A percentile compares a stretch with the other conserved stretches of the same genome.
Conservation (phyloP, 2,797 vertebrate species). For the Thripadectes ignobilis region DNA sequence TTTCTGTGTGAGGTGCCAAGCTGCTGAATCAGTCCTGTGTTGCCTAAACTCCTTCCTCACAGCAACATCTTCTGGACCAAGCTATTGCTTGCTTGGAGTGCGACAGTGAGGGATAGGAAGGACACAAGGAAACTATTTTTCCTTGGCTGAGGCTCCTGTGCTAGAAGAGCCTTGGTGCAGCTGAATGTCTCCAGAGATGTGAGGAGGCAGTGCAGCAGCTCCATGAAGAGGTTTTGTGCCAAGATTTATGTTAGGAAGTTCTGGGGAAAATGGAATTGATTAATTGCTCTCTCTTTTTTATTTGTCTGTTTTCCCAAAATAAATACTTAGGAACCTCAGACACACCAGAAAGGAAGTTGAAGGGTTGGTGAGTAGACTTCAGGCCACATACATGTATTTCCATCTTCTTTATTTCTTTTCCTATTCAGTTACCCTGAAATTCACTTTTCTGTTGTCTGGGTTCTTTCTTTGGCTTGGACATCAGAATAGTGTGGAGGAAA, state of each 20-base stretch:
- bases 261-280: neutral
- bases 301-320: no score
- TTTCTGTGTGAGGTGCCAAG: neutral
- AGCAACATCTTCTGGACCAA: neutral
- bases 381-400: fast-evolving
- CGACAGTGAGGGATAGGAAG: neutral
- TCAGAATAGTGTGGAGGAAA: neutral
- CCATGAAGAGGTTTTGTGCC: neutral
- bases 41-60: neutral
- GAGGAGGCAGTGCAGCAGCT: neutral
- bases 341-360: neutral
- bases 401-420: neutral
- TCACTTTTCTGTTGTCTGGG: neutral
- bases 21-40: neutral
- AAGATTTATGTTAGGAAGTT: neutral
- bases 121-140: neutral
- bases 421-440: neutral
- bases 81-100: neutral
- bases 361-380: neutral
- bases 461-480: neutral
- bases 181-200: neutral
- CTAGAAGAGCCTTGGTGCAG: neutral
- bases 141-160: neutral
- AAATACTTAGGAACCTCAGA: neutral
- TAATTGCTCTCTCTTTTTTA: neutral